These are phyloP conservation scores for Tupaia chinensis DNA, from an alignment of 2,113 vertebrate genomes.

Conservation along the genomic window DNA sequence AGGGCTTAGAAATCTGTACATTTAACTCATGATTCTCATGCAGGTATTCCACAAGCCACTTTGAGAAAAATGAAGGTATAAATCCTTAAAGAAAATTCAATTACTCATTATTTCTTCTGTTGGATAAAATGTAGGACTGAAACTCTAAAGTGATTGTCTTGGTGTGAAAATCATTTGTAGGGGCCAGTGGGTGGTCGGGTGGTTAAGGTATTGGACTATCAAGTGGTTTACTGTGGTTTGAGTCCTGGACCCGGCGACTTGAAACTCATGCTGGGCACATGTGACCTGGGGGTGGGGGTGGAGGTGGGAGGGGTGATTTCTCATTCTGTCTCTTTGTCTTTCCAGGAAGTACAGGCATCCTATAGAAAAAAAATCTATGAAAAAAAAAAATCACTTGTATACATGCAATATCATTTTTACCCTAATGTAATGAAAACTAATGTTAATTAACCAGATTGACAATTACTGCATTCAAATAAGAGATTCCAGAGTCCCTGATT, in stretches of 20 bases:
- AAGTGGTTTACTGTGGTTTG: too few relatives aligned
- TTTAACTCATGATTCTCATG: constrained; percentile 38
- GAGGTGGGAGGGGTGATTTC: too few relatives aligned
- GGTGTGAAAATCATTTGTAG: neutral
- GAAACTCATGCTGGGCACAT: too few relatives aligned
- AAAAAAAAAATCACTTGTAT: neutral
- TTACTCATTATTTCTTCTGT: neutral
- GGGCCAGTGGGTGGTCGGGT: too few relatives aligned
- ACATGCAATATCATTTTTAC: neutral
- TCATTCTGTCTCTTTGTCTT: too few relatives aligned
- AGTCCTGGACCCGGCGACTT: too few relatives aligned
- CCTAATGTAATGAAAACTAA: neutral
- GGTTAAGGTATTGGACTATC: too few relatives aligned
- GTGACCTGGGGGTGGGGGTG: too few relatives aligned
- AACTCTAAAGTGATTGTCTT: constrained; percentile 28
- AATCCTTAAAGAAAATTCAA: constrained; percentile 18
- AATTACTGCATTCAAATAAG: neutral
- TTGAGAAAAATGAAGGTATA: neutral
- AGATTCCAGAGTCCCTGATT: neutral
- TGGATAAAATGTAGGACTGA: constrained; percentile 42
- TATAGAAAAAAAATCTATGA: too few relatives aligned
- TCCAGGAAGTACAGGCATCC: too few relatives aligned
- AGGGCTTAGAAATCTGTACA: constrained; percentile 6
- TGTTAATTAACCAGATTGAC: neutral
- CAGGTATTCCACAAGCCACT: neutral